A percentile compares a stretch with the other conserved stretches of the same genome.
phyloP scores from a whole-genome alignment of 1,140 invertebrate genomes.

The Drosophila funebris region DNA sequence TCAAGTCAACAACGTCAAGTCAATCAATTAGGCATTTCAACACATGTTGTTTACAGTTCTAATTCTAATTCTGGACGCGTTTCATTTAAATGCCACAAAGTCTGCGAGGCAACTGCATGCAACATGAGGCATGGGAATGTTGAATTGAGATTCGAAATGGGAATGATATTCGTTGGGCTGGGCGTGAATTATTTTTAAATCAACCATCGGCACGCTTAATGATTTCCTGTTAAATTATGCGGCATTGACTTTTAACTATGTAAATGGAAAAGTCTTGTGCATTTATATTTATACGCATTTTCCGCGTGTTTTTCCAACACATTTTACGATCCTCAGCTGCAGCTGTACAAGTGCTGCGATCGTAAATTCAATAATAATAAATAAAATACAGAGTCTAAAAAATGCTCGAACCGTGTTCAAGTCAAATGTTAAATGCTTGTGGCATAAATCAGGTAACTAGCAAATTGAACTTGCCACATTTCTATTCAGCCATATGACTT shows the following conservation, averaged over 20 bases:
- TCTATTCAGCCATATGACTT: constrained; percentile 18
- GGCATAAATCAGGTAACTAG: constrained; percentile 21
- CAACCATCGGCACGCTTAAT: constrained; percentile 50
- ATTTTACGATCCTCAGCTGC: constrained; percentile 20
- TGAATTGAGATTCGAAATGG: not conserved
- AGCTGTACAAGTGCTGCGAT: constrained; percentile 28
- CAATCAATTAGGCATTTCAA: constrained; percentile 81
- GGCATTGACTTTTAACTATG: constrained; percentile 57
- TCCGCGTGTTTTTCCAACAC: not conserved
- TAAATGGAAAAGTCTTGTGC: constrained; percentile 42
- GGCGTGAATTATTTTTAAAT: constrained; percentile 69
- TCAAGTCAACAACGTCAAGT: constrained; percentile 56
- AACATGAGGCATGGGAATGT: not conserved
- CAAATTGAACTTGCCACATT: not conserved
- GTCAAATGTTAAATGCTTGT: constrained; percentile 42
- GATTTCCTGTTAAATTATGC: constrained; percentile 78
- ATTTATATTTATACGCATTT: constrained; percentile 2
- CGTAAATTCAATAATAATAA: constrained; percentile 45
- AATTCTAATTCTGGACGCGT: constrained; percentile 73
- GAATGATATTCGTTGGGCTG: too few species aligned
- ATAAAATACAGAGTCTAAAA: not conserved
- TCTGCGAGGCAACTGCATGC: constrained; percentile 44
- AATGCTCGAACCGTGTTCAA: constrained; percentile 28
- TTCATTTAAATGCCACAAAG: constrained; percentile 70
- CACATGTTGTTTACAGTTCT: constrained; percentile 82